Conservation (phyloP, 2,888 invertebrate species). For the Sinohyriopsis cumingii region DNA sequence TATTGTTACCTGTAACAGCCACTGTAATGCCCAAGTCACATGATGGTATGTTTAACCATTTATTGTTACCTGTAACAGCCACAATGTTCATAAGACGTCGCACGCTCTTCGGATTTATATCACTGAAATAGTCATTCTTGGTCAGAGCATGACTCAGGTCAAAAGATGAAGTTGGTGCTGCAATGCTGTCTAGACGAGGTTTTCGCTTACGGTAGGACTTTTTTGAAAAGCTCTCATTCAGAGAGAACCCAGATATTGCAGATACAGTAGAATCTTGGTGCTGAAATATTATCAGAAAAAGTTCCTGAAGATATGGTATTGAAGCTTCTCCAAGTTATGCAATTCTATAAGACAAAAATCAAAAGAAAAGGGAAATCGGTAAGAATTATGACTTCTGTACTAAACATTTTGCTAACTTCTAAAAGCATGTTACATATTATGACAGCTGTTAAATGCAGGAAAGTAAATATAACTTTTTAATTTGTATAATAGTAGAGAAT, state of each 20-base stretch:
- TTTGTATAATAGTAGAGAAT: too few relatives aligned
- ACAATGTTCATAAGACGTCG: constrained; percentile 96
- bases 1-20: constrained; percentile 86
- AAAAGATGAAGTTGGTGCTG: constrained; percentile 18
- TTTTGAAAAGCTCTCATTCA: constrained; percentile 26
- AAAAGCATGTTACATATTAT: too few relatives aligned
- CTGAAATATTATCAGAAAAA: constrained; percentile 23
- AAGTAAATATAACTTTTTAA: too few relatives aligned
- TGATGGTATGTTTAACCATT: too few relatives aligned
- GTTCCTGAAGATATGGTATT: background rate
- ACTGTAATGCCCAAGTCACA: constrained; percentile 72
- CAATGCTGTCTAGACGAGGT: constrained; percentile 27
- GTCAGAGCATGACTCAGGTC: constrained; percentile 76
- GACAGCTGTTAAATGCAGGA: too few relatives aligned
- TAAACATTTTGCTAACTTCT: too few relatives aligned
- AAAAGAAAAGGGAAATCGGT: too few relatives aligned
- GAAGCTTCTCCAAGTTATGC: background rate
- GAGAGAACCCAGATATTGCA: constrained; percentile 33
- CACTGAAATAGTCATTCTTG: constrained; percentile 98
- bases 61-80: constrained; percentile 86
- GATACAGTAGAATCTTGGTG: constrained; percentile 54
- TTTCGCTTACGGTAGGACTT: constrained; percentile 17
- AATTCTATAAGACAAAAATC: too few relatives aligned
- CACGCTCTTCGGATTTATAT: constrained; percentile 98
- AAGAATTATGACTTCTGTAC: too few relatives aligned